A percentile compares a stretch with the other conserved stretches of the same genome.
Conservation (phyloP, 2,113 vertebrate species). For the Bambusicola thoracicus region DNA sequence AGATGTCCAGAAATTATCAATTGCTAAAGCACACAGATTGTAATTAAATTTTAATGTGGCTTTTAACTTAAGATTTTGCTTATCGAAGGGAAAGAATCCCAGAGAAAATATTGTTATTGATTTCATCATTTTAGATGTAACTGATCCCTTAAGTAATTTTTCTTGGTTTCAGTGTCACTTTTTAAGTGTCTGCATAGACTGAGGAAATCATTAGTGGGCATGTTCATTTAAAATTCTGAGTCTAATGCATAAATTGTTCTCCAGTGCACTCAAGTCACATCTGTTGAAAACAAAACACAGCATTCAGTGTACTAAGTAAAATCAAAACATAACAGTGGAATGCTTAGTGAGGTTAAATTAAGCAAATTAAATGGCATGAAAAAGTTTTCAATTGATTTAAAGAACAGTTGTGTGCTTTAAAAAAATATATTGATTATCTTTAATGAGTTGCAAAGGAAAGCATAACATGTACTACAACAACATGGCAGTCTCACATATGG, state of each 20-base stretch:
- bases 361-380: slow-evolving; percentile 86
- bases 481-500: neutral
- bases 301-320: slow-evolving; percentile 75
- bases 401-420: slow-evolving; percentile 68
- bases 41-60: slow-evolving; percentile 97
- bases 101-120: slow-evolving; percentile 99
- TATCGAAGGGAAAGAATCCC: slow-evolving; percentile 86
- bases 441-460: slow-evolving; percentile 49
- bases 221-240: slow-evolving; percentile 86
- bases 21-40: slow-evolving; percentile 89
- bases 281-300: slow-evolving; percentile 84
- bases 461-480: neutral
- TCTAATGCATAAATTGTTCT: slow-evolving; percentile 86
- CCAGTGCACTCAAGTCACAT: slow-evolving; percentile 82
- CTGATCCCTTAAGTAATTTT: slow-evolving; percentile 93
- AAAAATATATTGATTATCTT: slow-evolving; percentile 83
- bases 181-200: slow-evolving; percentile 82
- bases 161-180: slow-evolving; percentile 83
- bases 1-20: slow-evolving; percentile 96
- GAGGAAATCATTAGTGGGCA: slow-evolving; percentile 76
- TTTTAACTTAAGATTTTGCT: slow-evolving; percentile 90
- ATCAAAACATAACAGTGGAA: slow-evolving; percentile 77
- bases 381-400: slow-evolving; percentile 84
- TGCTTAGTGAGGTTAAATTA: slow-evolving; percentile 76
- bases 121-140: slow-evolving; percentile 95